Evolutionary conservation across 2,113 vertebrate species (phyloP), one percentile per base, ranked within the genome.

Genomic region (Tringa solitaria): DNA sequence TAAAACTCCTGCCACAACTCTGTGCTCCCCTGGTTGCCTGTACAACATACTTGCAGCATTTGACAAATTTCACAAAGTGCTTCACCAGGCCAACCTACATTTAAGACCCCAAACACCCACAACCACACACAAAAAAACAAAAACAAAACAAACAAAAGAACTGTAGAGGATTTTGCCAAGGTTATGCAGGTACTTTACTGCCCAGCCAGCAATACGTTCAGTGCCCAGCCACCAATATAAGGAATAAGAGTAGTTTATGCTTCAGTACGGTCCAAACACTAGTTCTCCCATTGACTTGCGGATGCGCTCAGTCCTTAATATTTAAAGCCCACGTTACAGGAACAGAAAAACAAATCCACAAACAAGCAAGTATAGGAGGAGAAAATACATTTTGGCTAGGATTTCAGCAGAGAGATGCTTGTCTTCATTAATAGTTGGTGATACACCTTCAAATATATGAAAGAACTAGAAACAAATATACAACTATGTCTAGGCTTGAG

Each of bases 401-500:
- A 95, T 28, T 88, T 56, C 67, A 87, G 80, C 65, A 75, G 59
- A 50, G 77, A 50, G 32, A 59, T 1, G 1, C 23, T 39, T 91
- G 43, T 57, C 23, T 61, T 61, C 48, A 51, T 84, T 39, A 83
- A 85, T 54, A 91, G 7, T 0, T 45, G 41, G 33, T 90, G 33
- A 78, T 90, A 91, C 67, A 94, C 50, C 59, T 87, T 82, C 59
- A 91, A 87, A 93, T 79, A 72, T 35, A 72, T 68, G n/a, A 69
- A 84, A 78, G 57, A 73, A 77, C 24, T 85, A 37, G 19, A 43
- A 87, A 90, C 27, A 72, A 67, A 74, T 26, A 50, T 56, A 57
- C 46, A 73, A 21, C 9, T 65, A 82, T 0, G 4, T 46, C 82
- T 67, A 76, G 32, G 33, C 72, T 68, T 79, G 24, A 84, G 10